Evolutionary conservation across 1,140 invertebrate species (phyloP), one percentile per base, ranked within the genome.

Genomic region (Leptopilina boulardi): DNA sequence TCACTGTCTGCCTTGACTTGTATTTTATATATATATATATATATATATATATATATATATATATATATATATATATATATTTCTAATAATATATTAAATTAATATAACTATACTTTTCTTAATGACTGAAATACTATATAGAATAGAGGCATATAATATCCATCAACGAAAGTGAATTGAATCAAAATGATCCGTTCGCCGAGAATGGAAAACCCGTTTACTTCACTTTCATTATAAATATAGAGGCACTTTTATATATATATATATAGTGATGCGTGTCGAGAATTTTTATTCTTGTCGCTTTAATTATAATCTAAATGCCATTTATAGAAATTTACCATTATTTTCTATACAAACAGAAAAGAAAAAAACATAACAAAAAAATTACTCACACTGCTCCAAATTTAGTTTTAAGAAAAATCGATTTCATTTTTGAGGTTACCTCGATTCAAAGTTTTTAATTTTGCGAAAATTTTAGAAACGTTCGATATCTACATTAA

Each of bases 171-270:
- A 66, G 59, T 66, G 59, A 66, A 66, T 66, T 23, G 26, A 66
- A 66, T 66, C n/a, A 23, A n/a, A 30, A 18, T n/a, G n/a, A 18
- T 47, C 18, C 18, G n/a, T 15, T 47, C 11, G 23, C 59, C 59
- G 11, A 4, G 59, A 66, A 66, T 30, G 59, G 26, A 30, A 66
- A 34, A 66, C 59, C 13, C 15, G 59, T 66, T 66, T 66, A 66
- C 59, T 66, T 34, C 59, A 66, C 59, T 66, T 66, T 34, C 59
- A 23, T 66, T 66, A 34, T 3, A 34, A n/a, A n/a, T n/a, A n/a
- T n/a, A n/a, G n/a, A n/a, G n/a, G n/a, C n/a, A n/a, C n/a, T n/a
- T n/a, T n/a, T 34, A 34, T 34, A 34, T 34, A 34, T 34, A 34
- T 34, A 34, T 34, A 34, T 34, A 34, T 38, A 38, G 34, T 34